Evolutionary conservation across 2,888 invertebrate species (phyloP).

Genomic region (Heteromyza rotundicornis): DNA sequence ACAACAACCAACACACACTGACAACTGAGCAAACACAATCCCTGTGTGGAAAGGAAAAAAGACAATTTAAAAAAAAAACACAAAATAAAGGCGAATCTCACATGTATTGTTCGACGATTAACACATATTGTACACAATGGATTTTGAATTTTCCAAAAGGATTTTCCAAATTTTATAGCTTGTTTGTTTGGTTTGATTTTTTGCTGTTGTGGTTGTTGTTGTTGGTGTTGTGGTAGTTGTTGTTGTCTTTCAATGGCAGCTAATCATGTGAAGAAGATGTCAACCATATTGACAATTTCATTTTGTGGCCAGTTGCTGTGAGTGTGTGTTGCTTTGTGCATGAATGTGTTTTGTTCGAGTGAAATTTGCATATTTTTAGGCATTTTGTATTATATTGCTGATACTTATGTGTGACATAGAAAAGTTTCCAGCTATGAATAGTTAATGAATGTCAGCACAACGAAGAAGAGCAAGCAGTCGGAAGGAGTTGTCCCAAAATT

Average conservation of each 20-base stretch:
- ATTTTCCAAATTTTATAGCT: constrained; percentile 1
- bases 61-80: too few species aligned
- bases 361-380: constrained; percentile 1
- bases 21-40: too few species aligned
- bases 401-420: too few species aligned
- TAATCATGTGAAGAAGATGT: constrained; percentile 2
- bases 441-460: too few species aligned
- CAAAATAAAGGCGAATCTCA: neutral
- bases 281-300: neutral
- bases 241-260: neutral
- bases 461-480: too few species aligned
- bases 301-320: neutral
- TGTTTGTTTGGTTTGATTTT: neutral
- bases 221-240: neutral
- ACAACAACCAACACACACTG: too few species aligned
- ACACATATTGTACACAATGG: neutral
- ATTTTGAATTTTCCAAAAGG: neutral
- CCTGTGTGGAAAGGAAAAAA: too few species aligned
- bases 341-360: neutral
- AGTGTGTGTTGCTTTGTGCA: neutral
- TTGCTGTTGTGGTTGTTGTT: neutral
- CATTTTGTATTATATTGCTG: neutral
- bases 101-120: neutral
- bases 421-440: too few species aligned
- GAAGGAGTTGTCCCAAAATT: too few species aligned